A percentile compares a stretch with the other conserved stretches of the same genome.
Evolutionary conservation across 2,797 vertebrate species (phyloP).

Genomic region (Sebastes kiyomatsui): DNA sequence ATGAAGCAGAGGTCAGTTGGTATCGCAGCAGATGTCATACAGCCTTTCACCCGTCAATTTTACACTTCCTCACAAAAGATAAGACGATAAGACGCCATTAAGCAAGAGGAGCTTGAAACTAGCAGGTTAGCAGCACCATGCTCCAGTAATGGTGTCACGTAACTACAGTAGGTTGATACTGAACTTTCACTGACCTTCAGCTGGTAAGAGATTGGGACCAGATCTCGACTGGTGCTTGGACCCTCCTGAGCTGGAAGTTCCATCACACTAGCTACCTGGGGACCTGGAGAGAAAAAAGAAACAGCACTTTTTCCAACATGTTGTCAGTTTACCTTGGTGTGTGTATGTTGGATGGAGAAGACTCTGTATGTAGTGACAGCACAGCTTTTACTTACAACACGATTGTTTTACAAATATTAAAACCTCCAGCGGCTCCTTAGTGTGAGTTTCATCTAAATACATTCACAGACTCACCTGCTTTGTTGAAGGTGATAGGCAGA

Average conservation of each 20-base stretch:
- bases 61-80: neutral
- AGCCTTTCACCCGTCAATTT: neutral
- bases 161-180: neutral
- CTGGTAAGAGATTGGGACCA: constrained; percentile 81
- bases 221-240: constrained; percentile 69
- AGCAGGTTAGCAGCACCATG: neutral
- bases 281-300: constrained; percentile 73
- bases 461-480: constrained; percentile 80
- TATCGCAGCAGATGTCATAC: neutral
- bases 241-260: constrained; percentile 86
- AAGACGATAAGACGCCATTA: neutral
- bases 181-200: constrained; percentile 86
- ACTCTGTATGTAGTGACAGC: neutral
- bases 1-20: neutral
- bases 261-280: constrained; percentile 86
- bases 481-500: constrained; percentile 92
- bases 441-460: neutral
- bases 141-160: neutral
- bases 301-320: neutral
- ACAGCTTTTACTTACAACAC: neutral
- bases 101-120: neutral
- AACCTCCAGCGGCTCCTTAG: neutral
- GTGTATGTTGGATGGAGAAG: neutral
- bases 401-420: neutral
- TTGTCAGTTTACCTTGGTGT: neutral